Evolutionary conservation across 2,797 vertebrate species (phyloP), one percentile per base, ranked within the genome.

Genomic region (Mormyrus hasselquistii): DNA sequence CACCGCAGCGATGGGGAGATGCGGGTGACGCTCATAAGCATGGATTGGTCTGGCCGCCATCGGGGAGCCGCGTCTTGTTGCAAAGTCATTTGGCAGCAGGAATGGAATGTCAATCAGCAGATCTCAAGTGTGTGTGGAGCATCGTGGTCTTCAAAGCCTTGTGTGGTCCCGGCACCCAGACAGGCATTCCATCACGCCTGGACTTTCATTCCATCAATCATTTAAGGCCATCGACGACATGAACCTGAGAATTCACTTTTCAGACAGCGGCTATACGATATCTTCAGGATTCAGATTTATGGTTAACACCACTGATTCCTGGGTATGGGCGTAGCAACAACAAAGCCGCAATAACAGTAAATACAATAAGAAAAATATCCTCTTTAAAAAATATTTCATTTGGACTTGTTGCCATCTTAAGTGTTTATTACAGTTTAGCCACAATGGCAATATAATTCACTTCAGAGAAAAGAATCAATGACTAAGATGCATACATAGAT

Each of bases 381-480:
- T 47, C 82, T 52, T 84, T 25, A 4, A 38, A 22, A 44, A n/a
- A 49, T 12, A 49, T 83, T 83, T 84, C 3, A 84, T 22, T 47
- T 50, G 22, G 44, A 50, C 19, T 49, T 73, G 29, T 73, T 50
- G 44, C 8, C 38, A 49, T 50, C 82, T 50, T 84, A 84, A 84
- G 82, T 84, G 44, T 84, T 47, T 84, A 84, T 84, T 84, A 84
- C n/a, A 84, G 44, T 49, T 84, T 84, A 49, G 16, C 82, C 47
- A 12, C 22, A 84, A 47, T 50, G 49, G 10, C 49, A 50, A 14
- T 49, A 49, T 49, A 83, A 47, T 49, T n/a, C 47, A 49, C 38
- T 83, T 49, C n/a, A 44, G 12, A 83, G 79, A 25, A 44, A n/a
- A 83, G 16, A 44, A 49, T 44, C 41, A 49, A n/a, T 19, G 47